A percentile compares a stretch with the other conserved stretches of the same genome.
Conservation (phyloP, 23 tunicate genomes). For the Corella eumyota region DNA sequence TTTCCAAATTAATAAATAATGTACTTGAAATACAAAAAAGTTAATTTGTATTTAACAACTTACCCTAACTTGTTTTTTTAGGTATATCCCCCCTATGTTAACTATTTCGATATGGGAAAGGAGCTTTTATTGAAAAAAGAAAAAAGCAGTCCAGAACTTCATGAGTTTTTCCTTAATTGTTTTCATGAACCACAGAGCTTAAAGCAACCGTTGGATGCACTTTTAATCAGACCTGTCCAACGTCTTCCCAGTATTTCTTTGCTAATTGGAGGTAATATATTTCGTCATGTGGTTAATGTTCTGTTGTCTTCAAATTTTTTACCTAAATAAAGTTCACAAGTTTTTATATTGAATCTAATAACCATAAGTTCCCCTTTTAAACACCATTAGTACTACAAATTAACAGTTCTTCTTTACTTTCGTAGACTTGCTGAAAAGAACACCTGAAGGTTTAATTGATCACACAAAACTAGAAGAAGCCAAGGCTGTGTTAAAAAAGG, state of each 20-base stretch:
- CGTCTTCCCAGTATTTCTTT: constrained; percentile 77
- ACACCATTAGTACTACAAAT: too few relatives aligned
- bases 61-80: too few relatives aligned
- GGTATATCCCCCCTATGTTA: constrained; percentile 88
- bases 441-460: constrained; percentile 43
- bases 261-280: constrained; percentile 46
- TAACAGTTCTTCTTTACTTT: too few relatives aligned
- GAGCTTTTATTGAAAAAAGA: constrained; percentile 48
- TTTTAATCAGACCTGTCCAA: constrained; percentile 86
- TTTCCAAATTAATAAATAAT: too few relatives aligned
- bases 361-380: too few relatives aligned
- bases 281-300: background rate
- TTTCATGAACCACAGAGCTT: constrained; percentile 69
- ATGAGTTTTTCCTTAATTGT: constrained; percentile 42
- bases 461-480: constrained; percentile 49
- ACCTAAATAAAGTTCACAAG: too few relatives aligned
- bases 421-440: constrained; percentile 62
- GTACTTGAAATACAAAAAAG: too few relatives aligned
- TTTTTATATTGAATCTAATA: too few relatives aligned
- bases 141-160: constrained; percentile 38
- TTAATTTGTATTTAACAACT: too few relatives aligned
- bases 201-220: constrained; percentile 72
- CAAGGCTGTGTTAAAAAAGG: constrained; percentile 50
- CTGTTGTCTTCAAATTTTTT: background rate
- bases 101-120: constrained; percentile 82